Conservation (phyloP, 2,888 invertebrate species). For the Agrypnus murinus region DNA sequence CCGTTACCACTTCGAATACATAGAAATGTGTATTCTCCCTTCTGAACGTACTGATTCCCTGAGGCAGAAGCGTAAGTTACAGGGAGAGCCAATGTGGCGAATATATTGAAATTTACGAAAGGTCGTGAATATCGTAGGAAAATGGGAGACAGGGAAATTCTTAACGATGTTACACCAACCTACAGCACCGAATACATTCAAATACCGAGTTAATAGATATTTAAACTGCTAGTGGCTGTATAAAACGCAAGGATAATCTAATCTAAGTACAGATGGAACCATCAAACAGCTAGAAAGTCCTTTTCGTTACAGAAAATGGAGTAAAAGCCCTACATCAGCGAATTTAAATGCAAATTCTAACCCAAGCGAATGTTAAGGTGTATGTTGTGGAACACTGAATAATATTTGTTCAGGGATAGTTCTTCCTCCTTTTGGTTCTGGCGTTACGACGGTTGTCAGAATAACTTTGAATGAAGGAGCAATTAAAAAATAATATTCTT, state of each 20-base stretch:
- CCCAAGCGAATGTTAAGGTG: constrained; percentile 22
- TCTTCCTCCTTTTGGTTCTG: constrained; percentile 8
- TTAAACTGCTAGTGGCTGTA: constrained; percentile 34
- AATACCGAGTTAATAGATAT: constrained; percentile 38
- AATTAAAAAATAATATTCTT: constrained; percentile 9
- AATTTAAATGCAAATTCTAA: constrained; percentile 30
- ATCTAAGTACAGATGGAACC: constrained; percentile 39
- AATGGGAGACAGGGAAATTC: constrained; percentile 11
- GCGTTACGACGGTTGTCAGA: background rate
- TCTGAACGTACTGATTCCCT: constrained; percentile 23
- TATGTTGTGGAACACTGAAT: constrained; percentile 12
- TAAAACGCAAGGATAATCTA: constrained; percentile 38
- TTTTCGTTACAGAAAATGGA: constrained; percentile 28
- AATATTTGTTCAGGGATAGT: constrained; percentile 8
- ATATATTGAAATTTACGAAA: constrained; percentile 30
- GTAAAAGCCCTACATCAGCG: constrained; percentile 31
- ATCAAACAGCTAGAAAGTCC: constrained; percentile 30
- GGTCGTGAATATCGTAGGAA: constrained; percentile 19
- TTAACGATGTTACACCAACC: constrained; percentile 19
- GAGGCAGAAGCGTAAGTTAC: constrained; percentile 20
- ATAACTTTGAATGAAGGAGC: background rate
- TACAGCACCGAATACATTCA: constrained; percentile 32
- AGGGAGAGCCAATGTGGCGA: constrained; percentile 20
- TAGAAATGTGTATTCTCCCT: constrained; percentile 28
- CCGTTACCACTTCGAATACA: constrained; percentile 22